Base-by-base conservation (phyloP, 2,113 vertebrate genomes). In the Bostrychus sinensis region DNA sequence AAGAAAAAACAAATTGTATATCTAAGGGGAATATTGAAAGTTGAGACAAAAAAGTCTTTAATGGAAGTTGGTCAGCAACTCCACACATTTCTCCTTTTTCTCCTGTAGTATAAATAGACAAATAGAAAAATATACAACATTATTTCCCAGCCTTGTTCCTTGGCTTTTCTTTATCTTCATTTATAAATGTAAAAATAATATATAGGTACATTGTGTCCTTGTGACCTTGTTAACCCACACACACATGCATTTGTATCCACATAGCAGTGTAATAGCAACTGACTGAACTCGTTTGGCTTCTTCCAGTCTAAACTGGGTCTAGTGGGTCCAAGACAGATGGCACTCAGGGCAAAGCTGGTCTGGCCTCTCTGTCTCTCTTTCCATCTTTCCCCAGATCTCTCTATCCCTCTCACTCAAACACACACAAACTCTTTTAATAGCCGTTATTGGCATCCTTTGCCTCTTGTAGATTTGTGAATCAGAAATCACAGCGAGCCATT, bases 241-340 rank as follows among this genome's bases (percentile, higher is more conserved):
- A 23, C 13, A 28, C 39, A 36, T 43, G 25, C n/a, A n/a, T 55
- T 41, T 50, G n/a, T 28, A 28, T 55, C 26, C 26, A 2, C 48
- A 70, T 75, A 72, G 62, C 54, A 11, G 58, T 72, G 62, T 56
- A 72, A 12, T 41, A 67, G 76, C 77, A 53, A 63, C 60, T 83
- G 55, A 77, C 75, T 83, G 66, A 81, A 86, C 82, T 80, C 76
- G 72, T 77, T 88, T 87, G 86, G 80, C 86, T 80, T 78, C 70
- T 73, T 78, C 78, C 77, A 76, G 74, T 71, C 69, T 73, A 80
- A 88, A 89, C 87, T 85, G 84, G 84, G 85, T 88, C 77, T 84
- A 75, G 78, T 75, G 80, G 85, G 78, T 90, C 89, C 80, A 87
- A 90, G 86, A 88, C 87, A 90, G 89, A 90, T 90, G 89, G 89